Evolutionary conservation across 2,797 vertebrate species (phyloP).

Genomic region (Falco naumanni): DNA sequence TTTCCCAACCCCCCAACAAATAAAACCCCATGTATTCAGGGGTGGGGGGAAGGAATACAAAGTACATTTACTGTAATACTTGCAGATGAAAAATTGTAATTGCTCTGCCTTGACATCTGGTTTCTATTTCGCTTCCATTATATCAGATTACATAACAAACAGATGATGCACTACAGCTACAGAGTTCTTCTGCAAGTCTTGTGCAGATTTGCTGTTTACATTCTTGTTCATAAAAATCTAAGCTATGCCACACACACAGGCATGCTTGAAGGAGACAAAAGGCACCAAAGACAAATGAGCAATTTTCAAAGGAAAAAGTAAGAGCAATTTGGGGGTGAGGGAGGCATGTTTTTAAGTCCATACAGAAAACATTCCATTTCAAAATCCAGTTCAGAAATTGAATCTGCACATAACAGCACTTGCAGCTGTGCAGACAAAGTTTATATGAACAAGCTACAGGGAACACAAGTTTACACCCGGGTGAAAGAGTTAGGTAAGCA

Average conservation of each 20-base stretch:
- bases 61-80: background rate
- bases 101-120: slow-evolving; percentile 70
- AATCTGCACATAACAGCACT: background rate
- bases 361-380: background rate
- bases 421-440: background rate
- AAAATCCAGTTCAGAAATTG: background rate
- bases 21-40: background rate
- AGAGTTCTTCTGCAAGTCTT: slow-evolving; percentile 25
- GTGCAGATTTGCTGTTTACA: slow-evolving; percentile 26
- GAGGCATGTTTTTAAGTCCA: background rate
- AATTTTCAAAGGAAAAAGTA: background rate
- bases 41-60: background rate
- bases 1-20: background rate
- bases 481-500: background rate
- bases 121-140: slow-evolving; percentile 67
- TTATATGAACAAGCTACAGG: background rate
- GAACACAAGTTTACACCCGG: background rate
- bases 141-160: slow-evolving; percentile 71
- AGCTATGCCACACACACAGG: slow-evolving; percentile 44
- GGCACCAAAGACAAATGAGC: background rate
- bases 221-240: slow-evolving; percentile 14
- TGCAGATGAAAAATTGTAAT: background rate
- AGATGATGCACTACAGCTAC: slow-evolving; percentile 54
- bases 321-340: background rate
- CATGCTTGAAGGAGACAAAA: background rate